Base-by-base conservation (phyloP, 2,113 vertebrate species). In the Himantopus leucocephalus region DNA sequence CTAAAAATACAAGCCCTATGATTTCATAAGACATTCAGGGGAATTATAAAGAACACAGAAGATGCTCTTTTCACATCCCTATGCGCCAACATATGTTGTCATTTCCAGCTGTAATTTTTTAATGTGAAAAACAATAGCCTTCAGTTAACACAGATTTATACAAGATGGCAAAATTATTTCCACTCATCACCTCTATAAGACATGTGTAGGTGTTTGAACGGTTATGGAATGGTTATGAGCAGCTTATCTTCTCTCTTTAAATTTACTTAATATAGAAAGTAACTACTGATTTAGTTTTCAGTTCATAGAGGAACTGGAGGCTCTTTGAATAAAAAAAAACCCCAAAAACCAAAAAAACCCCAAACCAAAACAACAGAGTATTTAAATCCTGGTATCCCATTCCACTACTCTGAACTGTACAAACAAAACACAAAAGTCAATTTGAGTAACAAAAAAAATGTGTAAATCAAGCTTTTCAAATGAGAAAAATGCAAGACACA, bases 71-170 rank as follows among this genome's bases (percentile, higher is more conserved):
- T 94, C 59, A 47, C 26, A 59, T 70, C 29, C 5, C 15, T 81
- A 4, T n/a, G 30, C 84, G 18, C 27, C 30, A 81, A 74, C 27
- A 56, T 37, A 78, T 60, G 48, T 47, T 95, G 45, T 77, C 10
- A 81, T 94, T 93, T 91, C 64, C 73, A 87, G 52, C 43, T 95
- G 75, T 64, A 88, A 83, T 52, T 67, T 20, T 84, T 94, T 87
- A 93, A 89, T 35, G 6, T 37, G 43, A 66, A 86, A 94, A 94
- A 94, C 20, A 91, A 85, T 60, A 83, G 7, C 17, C 81, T 94
- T 94, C 52, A 59, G 73, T 87, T 89, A 80, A 71, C 2, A 3
- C 4, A 87, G 68, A 71, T 39, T 82, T 78, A 85, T 20, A 78
- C 10, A 86, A 84, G 21, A 79, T 48, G 27, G 4, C 6, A 77